Conservation (phyloP, 2,888 invertebrate genomes). For the Melinaea marsaeus region DNA sequence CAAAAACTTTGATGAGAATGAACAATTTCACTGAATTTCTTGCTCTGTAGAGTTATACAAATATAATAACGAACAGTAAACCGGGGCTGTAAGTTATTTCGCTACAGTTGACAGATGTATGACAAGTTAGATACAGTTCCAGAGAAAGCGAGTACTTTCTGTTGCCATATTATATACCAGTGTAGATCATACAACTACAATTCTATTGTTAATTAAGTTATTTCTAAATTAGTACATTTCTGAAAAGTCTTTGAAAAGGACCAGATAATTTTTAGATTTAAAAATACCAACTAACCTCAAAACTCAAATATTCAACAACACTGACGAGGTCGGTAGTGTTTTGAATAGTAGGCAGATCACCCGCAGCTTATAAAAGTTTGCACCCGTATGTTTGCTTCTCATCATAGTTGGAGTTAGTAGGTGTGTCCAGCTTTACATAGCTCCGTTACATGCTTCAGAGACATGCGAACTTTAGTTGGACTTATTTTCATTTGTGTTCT, state of each 20-base stretch:
- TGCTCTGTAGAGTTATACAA: background rate
- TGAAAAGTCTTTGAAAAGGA: no score
- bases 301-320: background rate
- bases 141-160: no score
- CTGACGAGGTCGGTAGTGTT: background rate
- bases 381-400: background rate
- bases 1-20: constrained; percentile 12
- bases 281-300: background rate
- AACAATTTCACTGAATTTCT: background rate
- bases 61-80: background rate
- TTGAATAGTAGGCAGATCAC: background rate
- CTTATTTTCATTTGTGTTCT: background rate
- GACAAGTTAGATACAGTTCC: no score
- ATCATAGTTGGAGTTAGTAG: background rate
- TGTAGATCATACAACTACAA: no score
- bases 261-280: background rate
- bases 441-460: background rate
- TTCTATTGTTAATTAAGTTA: no score
- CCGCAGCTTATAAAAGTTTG: background rate
- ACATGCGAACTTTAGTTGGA: background rate
- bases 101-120: no score
- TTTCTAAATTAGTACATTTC: no score
- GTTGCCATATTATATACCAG: no score
- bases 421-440: background rate
- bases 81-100: background rate